Evolutionary conservation across 2,888 invertebrate species (phyloP), one percentile per base, ranked within the genome.

Genomic region (Eupithecia insigniata): DNA sequence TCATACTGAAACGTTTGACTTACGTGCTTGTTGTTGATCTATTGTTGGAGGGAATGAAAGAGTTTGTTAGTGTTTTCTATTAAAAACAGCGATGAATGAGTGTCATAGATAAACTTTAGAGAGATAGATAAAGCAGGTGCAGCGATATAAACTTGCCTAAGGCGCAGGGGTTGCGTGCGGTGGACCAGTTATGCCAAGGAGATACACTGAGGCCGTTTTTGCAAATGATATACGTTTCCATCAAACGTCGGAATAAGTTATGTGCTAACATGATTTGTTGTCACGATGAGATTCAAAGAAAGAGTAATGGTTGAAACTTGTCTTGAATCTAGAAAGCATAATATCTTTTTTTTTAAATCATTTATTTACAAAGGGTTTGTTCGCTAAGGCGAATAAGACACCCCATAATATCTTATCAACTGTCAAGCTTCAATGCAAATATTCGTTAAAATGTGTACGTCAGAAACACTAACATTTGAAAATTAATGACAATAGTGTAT

Each of bases 161-260:
- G 91, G 90, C 87, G 84, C 76, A 82, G 84, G 91, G 91, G 90
- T 92, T 92, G 93, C 92, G 91, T 92, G 93, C 79, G 86, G 85
- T 84, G 84, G 88, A 91, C 93, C 86, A 90, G 92, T 92, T 92
- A 87, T 83, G 86, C 84, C 88, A 89, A 89, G 88, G 88, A 90
- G 89, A 90, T 84, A 89, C 87, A 85, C 83, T 82, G 79, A 85
- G 86, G 85, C 82, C 85, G 86, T 89, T 91, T 91, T 89, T 85
- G 90, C 89, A 89, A 92, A 92, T 90, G 89, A 90, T 89, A 89
- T 86, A 90, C 84, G 86, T 88, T 90, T 90, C 86, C 89, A 89
- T 91, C 90, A 90, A 86, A 85, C 81, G 86, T 84, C 84, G 80
- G 83, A 82, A 82, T 81, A 83, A 82, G 79, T 82, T 82, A 81